Conservation (phyloP, 2,797 vertebrate genomes). For the Knipowitschia caucasica region DNA sequence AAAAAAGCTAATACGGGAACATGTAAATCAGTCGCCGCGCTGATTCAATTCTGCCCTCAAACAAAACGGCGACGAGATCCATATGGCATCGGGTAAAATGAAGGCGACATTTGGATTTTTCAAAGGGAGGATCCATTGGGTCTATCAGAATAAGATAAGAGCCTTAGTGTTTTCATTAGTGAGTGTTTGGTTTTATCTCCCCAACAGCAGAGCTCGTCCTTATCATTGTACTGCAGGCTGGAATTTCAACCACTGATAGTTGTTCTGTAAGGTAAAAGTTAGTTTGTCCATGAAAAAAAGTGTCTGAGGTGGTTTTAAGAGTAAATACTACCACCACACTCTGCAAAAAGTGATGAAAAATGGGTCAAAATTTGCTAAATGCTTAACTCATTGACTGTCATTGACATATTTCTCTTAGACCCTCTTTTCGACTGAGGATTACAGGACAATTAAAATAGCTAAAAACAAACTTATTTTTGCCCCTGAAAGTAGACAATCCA, state of each 20-base stretch:
- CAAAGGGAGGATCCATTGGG: constrained; percentile 73
- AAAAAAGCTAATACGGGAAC: constrained; percentile 21
- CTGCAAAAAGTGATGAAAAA: constrained; percentile 13
- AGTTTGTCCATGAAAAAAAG: constrained; percentile 49
- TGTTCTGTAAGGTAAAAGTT: constrained; percentile 50
- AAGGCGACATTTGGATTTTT: constrained; percentile 59
- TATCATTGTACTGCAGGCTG: constrained; percentile 69
- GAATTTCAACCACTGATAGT: constrained; percentile 72
- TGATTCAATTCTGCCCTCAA: constrained; percentile 29
- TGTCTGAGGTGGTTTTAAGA: constrained; percentile 44
- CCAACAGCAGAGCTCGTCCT: constrained; percentile 59
- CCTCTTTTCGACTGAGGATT: too few species aligned
- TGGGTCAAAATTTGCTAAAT: too few species aligned
- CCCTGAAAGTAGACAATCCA: too few species aligned
- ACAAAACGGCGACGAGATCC: constrained; percentile 39
- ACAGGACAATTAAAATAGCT: too few species aligned
- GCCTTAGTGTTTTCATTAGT: constrained; percentile 63
- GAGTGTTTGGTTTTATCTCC: constrained; percentile 72
- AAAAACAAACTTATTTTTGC: too few species aligned
- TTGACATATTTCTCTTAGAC: too few species aligned
- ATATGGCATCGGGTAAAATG: constrained; percentile 42
- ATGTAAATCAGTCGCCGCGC: constrained; percentile 33
- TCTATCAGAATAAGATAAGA: constrained; percentile 72
- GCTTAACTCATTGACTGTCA: too few species aligned
- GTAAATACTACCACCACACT: constrained; percentile 21